A percentile compares a stretch with the other conserved stretches of the same genome.
Evolutionary conservation across 1,140 invertebrate genomes (phyloP).

Genomic region (Paramacrobiotus metropolitanus): DNA sequence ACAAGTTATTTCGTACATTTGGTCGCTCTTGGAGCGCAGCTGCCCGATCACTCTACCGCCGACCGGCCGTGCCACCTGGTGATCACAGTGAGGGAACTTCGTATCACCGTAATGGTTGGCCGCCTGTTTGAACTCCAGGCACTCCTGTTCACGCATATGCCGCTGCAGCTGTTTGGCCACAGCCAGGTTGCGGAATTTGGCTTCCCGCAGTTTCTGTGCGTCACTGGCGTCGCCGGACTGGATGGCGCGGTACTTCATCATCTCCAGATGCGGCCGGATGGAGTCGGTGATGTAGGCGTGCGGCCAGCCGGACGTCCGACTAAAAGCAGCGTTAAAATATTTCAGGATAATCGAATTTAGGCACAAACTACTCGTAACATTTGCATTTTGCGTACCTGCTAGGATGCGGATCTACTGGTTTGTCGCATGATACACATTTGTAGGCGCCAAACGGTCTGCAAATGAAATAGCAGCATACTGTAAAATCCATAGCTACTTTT

Average conservation of each 20-base stretch:
- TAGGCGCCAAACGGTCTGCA: neutral
- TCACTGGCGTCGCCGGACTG: neutral
- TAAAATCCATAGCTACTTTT: too few relatives aligned
- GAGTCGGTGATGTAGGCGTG: neutral
- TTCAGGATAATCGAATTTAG: neutral
- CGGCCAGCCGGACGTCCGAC: neutral
- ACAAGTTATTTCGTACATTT: too few relatives aligned
- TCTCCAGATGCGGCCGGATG: neutral
- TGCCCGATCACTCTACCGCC: neutral
- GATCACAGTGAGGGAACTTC: neutral
- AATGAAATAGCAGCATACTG: neutral
- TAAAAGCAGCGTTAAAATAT: too few relatives aligned
- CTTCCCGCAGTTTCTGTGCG: neutral
- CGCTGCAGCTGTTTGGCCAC: neutral
- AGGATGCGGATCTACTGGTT: neutral
- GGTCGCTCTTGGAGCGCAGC: too few relatives aligned
- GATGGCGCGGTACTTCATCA: neutral
- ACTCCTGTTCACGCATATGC: neutral
- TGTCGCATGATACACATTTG: slow-evolving; percentile 3
- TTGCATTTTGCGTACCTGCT: neutral
- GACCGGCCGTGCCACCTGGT: neutral
- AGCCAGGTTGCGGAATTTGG: neutral
- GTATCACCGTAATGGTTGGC: neutral
- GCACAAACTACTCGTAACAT: neutral
- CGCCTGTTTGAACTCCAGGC: neutral